Conservation (phyloP, 64 coral and sea anemone species). For the Montipora cactus region DNA sequence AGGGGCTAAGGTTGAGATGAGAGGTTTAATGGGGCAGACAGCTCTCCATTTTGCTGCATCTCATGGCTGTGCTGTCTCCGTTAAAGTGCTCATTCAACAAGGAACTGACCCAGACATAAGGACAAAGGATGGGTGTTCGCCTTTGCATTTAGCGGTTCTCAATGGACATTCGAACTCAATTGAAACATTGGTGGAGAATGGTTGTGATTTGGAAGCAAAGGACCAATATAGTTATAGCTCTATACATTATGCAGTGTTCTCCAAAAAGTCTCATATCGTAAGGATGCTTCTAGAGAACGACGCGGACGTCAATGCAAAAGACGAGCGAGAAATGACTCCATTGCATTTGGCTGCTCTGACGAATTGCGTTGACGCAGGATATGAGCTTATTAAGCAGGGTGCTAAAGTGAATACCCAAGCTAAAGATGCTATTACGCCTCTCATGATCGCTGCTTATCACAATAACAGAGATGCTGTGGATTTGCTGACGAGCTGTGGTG, state of each 20-base stretch:
- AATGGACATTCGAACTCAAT: constrained; percentile 23
- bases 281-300: constrained; percentile 49
- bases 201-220: constrained; percentile 36
- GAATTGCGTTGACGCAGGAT: constrained; percentile 33
- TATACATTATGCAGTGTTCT: constrained; percentile 66
- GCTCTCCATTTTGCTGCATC: constrained; percentile 86
- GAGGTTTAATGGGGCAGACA: constrained; percentile 26
- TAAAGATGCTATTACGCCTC: constrained; percentile 67
- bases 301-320: constrained; percentile 47
- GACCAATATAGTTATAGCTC: constrained; percentile 65
- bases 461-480: constrained; percentile 36
- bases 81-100: constrained; percentile 55
- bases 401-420: constrained; percentile 65
- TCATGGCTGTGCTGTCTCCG: constrained; percentile 37
- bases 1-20: constrained; percentile 53
- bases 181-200: constrained; percentile 49
- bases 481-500: constrained; percentile 59
- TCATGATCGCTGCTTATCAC: constrained; percentile 82
- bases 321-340: constrained; percentile 60
- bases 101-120: constrained; percentile 10
- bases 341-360: constrained; percentile 77
- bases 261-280: constrained; percentile 22
- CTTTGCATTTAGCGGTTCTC: constrained; percentile 77
- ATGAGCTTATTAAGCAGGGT: constrained; percentile 46
- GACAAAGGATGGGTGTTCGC: constrained; percentile 58